A percentile compares a stretch with the other conserved stretches of the same genome.
Evolutionary conservation across 2,113 vertebrate species (phyloP).

Genomic region (Mola mola): DNA sequence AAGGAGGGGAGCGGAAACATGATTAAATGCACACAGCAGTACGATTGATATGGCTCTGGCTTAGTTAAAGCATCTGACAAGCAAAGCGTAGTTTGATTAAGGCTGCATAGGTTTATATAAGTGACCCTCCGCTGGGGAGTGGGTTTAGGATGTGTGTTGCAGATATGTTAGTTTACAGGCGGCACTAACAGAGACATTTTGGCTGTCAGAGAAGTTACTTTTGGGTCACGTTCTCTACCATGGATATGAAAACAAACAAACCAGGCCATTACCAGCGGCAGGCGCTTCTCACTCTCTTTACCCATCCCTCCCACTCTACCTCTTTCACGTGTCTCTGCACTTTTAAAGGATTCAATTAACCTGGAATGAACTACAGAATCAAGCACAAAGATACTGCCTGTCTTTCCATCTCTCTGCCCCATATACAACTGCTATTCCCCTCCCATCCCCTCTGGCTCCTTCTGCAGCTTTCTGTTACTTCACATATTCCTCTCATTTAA

Average conservation of each 20-base stretch:
- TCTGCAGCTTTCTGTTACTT: constrained; percentile 19
- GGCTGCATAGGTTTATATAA: constrained; percentile 15
- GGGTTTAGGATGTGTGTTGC: not conserved
- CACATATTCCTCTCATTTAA: constrained; percentile 27
- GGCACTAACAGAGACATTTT: constrained; percentile 25
- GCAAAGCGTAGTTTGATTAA: constrained; percentile 39
- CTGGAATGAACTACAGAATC: constrained; percentile 62
- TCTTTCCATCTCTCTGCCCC: constrained; percentile 42
- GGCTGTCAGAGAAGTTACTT: constrained; percentile 48
- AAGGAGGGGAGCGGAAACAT: constrained; percentile 29
- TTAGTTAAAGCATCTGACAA: constrained; percentile 19
- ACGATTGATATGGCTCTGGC: constrained; percentile 37
- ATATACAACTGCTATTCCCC: constrained; percentile 43
- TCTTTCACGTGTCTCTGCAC: constrained; percentile 65
- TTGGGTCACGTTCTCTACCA: constrained; percentile 61
- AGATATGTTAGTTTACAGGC: constrained; percentile 38
- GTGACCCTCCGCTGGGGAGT: constrained; percentile 7
- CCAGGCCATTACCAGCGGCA: constrained; percentile 58
- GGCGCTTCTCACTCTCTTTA: constrained; percentile 40
- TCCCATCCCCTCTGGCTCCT: constrained; percentile 32
- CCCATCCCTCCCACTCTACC: constrained; percentile 27
- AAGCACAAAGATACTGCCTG: constrained; percentile 42
- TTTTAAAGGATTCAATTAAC: constrained; percentile 74
- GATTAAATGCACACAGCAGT: constrained; percentile 31
- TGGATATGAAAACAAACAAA: constrained; percentile 74